A percentile compares a stretch with the other conserved stretches of the same genome.
These are phyloP conservation scores for Omphaloscelis lunosa DNA, from an alignment of 2,888 invertebrate genomes.

Conservation along the genomic window DNA sequence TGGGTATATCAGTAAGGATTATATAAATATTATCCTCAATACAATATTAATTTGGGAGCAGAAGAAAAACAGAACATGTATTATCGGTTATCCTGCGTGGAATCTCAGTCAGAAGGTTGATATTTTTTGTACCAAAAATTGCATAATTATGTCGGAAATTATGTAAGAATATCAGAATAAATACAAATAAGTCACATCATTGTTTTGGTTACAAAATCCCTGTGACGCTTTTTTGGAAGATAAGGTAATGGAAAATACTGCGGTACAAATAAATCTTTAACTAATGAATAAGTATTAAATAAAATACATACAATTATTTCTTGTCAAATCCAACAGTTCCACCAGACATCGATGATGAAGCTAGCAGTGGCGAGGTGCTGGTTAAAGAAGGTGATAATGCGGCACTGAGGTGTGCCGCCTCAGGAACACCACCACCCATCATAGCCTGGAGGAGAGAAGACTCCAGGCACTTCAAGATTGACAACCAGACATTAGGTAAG, in stretches of 20 bases:
- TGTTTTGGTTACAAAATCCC: not conserved
- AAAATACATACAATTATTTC: not conserved
- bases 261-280: not conserved
- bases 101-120: not conserved
- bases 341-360: conserved; percentile 94
- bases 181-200: not conserved
- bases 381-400: conserved; percentile 95
- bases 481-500: conserved; percentile 85
- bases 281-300: not conserved
- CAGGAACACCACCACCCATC: conserved; percentile 94
- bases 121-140: not conserved
- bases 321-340: conserved; percentile 90
- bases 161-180: no score
- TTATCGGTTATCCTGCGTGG: not conserved
- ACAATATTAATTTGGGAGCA: conserved; percentile 13
- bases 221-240: not conserved
- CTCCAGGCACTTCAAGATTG: conserved; percentile 90
- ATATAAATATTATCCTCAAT: not conserved
- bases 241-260: no score
- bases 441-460: conserved; percentile 96
- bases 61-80: conserved; percentile 3
- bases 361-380: conserved; percentile 94
- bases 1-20: conserved; percentile 1
- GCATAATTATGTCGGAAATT: not conserved
- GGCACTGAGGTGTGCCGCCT: conserved; percentile 94